Evolutionary conservation across 64 coral and sea anemone species (phyloP).

Genomic region (Stylophora pistillata): DNA sequence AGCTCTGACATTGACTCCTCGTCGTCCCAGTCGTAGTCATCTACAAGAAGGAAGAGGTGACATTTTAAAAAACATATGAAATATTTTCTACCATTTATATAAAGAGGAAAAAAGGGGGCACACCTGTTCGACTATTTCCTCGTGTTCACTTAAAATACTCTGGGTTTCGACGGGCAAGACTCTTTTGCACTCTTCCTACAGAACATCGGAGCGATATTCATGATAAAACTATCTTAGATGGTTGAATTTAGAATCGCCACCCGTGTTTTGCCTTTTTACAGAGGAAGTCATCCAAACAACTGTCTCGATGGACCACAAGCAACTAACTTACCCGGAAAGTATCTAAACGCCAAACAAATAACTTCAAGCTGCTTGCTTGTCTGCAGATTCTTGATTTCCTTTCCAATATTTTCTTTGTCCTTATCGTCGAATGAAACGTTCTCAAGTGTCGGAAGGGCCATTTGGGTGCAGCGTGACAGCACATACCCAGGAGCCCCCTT

Average conservation of each 20-base stretch:
- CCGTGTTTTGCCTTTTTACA: no score
- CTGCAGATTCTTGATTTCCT: not conserved
- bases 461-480: not conserved
- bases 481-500: constrained; percentile 1
- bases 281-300: not conserved
- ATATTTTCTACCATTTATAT: not conserved
- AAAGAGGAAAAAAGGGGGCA: not conserved
- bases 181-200: no score
- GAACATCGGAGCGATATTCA: no score
- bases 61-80: not conserved
- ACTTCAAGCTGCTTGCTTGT: constrained; percentile 34
- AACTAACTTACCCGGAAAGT: constrained; percentile 10
- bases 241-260: no score
- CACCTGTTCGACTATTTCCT: no score
- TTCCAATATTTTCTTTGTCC: not conserved
- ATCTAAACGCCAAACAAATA: constrained; percentile 25
- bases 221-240: no score
- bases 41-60: not conserved
- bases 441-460: not conserved
- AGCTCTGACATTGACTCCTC: constrained; percentile 41
- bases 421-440: not conserved
- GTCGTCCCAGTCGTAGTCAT: constrained; percentile 12
- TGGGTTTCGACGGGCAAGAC: no score
- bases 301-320: not conserved
- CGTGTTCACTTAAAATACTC: no score